Base-by-base conservation (phyloP, 2,888 invertebrate genomes). In the Apamea crenata region DNA sequence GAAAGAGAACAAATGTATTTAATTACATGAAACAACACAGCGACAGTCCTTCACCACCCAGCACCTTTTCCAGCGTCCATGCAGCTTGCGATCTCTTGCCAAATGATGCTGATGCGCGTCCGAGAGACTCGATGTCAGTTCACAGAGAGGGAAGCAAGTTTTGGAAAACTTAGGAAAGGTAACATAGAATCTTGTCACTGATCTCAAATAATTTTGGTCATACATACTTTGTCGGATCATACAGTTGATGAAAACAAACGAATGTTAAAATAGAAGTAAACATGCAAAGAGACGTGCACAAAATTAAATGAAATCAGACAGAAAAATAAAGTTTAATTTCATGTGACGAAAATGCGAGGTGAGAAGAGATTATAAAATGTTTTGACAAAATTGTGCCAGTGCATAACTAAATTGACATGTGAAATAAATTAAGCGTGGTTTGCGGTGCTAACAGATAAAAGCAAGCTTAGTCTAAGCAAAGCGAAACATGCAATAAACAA, bases 231-330 rank as follows among this genome's bases (percentile, higher is more conserved):
- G 65, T 71, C 72, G 80, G 73, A 81, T 77, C 72, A 79, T 83
- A 79, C 65, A 85, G 74, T 78, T 44, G 78, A 85, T 74, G 87
- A 90, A 89, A 87, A 87, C 90, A 90, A 88, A 87, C 87, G 65
- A 79, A 84, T 85, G 88, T 88, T 86, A 82, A 77, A 77, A 79
- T 76, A 84, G 68, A 86, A 77, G 36, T 81, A 80, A 71, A 87
- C 88, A 89, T 90, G 87, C 90, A 84, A 77, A 81, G 88, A 81
- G 88, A 94, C 94, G 95, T 95, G 95, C 94, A 95, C 96, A 96
- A 96, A 96, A 96, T 96, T 95, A 95, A 93, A 95, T 96, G 96
- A 96, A 96, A 96, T 96, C 96, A 95, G 96, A 93, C 89, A 90
- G 77, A 84, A 87, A 65, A 81, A 75, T 68, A 85, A 85, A 88